Percentiles rank a stretch among this genome's conserved stretches.
phyloP scores from a whole-genome alignment of 2,797 vertebrate species.

The Onychomys arenicola region DNA sequence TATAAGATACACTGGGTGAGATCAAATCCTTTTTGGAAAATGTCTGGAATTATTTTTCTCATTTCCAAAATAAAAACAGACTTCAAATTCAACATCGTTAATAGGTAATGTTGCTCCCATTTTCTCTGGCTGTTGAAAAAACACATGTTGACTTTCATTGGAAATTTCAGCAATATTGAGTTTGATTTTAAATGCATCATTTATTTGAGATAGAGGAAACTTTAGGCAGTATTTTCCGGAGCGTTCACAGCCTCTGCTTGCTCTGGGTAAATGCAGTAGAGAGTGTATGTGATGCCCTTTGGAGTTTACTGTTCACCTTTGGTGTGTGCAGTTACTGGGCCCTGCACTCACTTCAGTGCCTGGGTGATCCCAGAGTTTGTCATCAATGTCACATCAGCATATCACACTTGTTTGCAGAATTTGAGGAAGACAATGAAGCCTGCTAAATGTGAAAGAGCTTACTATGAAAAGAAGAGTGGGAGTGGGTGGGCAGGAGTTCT shows the following conservation, averaged over 20 bases:
- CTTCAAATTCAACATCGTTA: constrained; percentile 18
- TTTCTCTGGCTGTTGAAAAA: constrained; percentile 40
- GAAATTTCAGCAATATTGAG: constrained; percentile 39
- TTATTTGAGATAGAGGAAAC: constrained; percentile 26
- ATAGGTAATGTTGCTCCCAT: background rate
- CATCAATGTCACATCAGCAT: constrained; percentile 49
- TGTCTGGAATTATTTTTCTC: background rate
- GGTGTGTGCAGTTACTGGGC: background rate
- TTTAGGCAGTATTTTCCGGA: background rate
- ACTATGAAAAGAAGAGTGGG: background rate
- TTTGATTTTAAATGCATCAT: constrained; percentile 48
- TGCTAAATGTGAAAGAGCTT: background rate
- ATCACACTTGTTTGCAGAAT: constrained; percentile 32
- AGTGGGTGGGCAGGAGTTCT: background rate
- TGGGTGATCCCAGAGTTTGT: constrained; percentile 17
- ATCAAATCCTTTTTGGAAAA: background rate
- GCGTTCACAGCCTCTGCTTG: background rate
- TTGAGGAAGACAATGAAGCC: constrained; percentile 37
- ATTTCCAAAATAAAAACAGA: constrained; percentile 34
- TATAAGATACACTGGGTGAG: background rate
- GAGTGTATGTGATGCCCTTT: background rate
- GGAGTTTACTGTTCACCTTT: background rate
- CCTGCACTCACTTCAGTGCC: background rate
- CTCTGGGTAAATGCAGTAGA: background rate
- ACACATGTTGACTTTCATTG: background rate